Conservation (phyloP, 1,140 invertebrate genomes). For the Popillia japonica region DNA sequence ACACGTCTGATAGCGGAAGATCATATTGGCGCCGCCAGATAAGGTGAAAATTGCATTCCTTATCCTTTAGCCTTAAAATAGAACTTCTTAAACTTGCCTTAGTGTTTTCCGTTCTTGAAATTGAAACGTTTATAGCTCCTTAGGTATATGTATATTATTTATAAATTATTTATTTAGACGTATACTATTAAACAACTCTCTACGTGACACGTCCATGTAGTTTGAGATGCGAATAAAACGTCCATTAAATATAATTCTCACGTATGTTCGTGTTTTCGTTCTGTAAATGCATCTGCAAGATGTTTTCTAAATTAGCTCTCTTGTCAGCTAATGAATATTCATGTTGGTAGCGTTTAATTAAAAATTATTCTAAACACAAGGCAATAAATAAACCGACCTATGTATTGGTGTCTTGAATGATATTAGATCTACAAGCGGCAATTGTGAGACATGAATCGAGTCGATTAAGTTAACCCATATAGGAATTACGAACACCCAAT, state of each 20-base stretch:
- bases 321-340: neutral
- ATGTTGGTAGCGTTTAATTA: neutral
- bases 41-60: constrained; percentile 54
- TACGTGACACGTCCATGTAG: too few species aligned
- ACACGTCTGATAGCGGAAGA: constrained; percentile 49
- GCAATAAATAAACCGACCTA: neutral
- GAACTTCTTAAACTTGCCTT: neutral
- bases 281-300: neutral
- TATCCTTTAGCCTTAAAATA: constrained; percentile 42
- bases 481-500: neutral
- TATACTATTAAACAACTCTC: too few species aligned
- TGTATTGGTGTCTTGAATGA: neutral
- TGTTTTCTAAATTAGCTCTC: neutral
- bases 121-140: neutral
- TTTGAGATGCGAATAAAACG: neutral
- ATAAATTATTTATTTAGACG: too few species aligned
- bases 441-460: neutral
- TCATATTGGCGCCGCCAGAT: constrained; percentile 52
- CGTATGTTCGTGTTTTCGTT: neutral
- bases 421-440: neutral
- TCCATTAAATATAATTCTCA: constrained; percentile 3
- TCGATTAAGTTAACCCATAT: neutral
- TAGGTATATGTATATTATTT: too few species aligned
- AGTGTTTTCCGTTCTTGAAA: neutral
- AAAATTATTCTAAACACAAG: constrained; percentile 2